Base-by-base conservation (phyloP, 2,888 invertebrate genomes). In the Tipula lateralis region DNA sequence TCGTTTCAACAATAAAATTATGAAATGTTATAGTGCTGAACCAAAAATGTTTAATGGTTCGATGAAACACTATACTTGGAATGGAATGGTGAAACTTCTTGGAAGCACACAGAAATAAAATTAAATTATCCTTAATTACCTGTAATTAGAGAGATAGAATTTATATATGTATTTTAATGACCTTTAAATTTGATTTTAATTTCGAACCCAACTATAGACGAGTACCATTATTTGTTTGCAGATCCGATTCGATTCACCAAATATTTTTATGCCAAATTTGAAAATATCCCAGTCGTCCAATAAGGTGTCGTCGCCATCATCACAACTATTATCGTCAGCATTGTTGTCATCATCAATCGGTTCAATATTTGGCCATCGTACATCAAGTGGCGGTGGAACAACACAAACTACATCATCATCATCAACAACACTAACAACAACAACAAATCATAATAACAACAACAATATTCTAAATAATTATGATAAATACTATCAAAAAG, bases 181-280 rank as follows among this genome's bases (percentile, higher is more conserved):
- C 66, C 66, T 66, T 66, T 66, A 44, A 44, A 66, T 66, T 66
- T 66, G 19, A 66, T 66, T 66, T 66, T 66, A 66, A 66, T 66
- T 24, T 24, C 24, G 24, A n/a, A 2, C 2, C 13, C 13, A 44
- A 44, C 19, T 44, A 16, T 44, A 16, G 16, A 7, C 44, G 44
- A 0, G 3, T 44, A 39, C 0, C 39, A 3, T n/a, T 16, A 44
- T 44, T 44, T 16, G 16, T 24, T 84, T 91, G 81, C 91, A 94
- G 94, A 92, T 94, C 50, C 92, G 91, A 87, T 90, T 94, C 85
- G 93, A 94, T 86, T 92, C 94, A 1, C 91, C 92, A 3, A 93
- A 93, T 86, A 91, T 94, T 81, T 89, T 93, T 44, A 91, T 94
- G 87, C 91, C 90, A 85, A 91, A 93, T 87, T 88, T 94, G 84